A percentile compares a stretch with the other conserved stretches of the same genome.
phyloP scores from a whole-genome alignment of 2,888 invertebrate species.

The Amphipoea oculea region DNA sequence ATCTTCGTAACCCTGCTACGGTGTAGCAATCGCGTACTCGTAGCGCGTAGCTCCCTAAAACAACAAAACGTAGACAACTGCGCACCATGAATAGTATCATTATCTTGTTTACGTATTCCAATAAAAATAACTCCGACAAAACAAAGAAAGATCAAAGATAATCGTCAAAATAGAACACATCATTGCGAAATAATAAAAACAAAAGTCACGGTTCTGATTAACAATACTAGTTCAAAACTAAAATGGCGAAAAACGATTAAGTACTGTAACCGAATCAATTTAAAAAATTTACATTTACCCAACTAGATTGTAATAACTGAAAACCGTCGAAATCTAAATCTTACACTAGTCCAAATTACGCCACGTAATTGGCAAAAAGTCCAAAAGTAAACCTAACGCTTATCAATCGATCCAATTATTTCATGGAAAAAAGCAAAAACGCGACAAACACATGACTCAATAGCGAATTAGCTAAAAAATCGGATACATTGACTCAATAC shows the following conservation, averaged over 20 bases:
- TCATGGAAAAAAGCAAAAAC: conserved; percentile 69
- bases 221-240: conserved; percentile 15
- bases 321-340: conserved; percentile 59
- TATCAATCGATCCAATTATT: conserved; percentile 78
- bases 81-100: conserved; percentile 38
- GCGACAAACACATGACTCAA: conserved; percentile 88
- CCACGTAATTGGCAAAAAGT: conserved; percentile 74
- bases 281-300: conserved; percentile 59
- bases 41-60: conserved; percentile 39
- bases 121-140: conserved; percentile 55
- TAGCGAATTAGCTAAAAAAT: conserved; percentile 87
- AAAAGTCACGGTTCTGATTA: conserved; percentile 12
- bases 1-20: conserved; percentile 44
- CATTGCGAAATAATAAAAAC: conserved; percentile 39
- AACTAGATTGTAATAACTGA: conserved; percentile 52
- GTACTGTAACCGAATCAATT: conserved; percentile 44
- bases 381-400: conserved; percentile 68
- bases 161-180: conserved; percentile 43
- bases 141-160: conserved; percentile 54
- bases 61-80: conserved; percentile 28
- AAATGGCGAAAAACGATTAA: conserved; percentile 44
- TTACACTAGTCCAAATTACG: conserved; percentile 68
- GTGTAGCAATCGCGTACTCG: conserved; percentile 47
- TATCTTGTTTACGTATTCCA: conserved; percentile 61
- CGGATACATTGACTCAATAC: conserved; percentile 87